Evolutionary conservation across 2,888 invertebrate genomes (phyloP), one percentile per base, ranked within the genome.

Genomic region (Lathronympha strigana): DNA sequence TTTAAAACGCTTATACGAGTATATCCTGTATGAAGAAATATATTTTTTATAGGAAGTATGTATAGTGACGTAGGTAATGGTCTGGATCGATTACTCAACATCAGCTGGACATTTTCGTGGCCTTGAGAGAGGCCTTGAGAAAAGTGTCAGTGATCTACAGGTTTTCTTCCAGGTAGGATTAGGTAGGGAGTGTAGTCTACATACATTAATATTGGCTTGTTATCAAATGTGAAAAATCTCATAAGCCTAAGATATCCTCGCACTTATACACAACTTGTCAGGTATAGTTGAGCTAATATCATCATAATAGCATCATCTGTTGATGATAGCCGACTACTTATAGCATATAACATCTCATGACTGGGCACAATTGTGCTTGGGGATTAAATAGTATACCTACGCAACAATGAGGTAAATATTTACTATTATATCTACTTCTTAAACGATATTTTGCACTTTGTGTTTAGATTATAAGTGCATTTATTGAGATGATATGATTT

Each of bases 1-100:
- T n/a, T 54, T 53, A 21, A 36, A 17, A 43, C 17, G 31, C 17
- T 40, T n/a, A n/a, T n/a, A n/a, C n/a, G n/a, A 40, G 28, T 40
- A 28, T 1, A 15, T 5, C n/a, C 4, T 15, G 33, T 21, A 17
- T 25, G 8, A 11, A 21, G 1, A 17, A 11, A 36, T 25, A 19
- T 15, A 53, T 36, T n/a, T n/a, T 55, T 50, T 21, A 51, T 17
- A 21, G 19, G 1, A 38, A 13, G 23, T 47, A 47, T 1, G n/a
- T 23, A 45, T 60, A 64, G 64, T 66, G 64, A 49, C 66, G 68
- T 73, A 72, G 71, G 71, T 71, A 68, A 70, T 69, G 70, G 71
- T 70, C 62, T 60, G 47, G 72, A 79, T 81, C 79, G 70, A 80
- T 80, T 76, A 70, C 69, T 47, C 57, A 63, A 36, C 60, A 71